Base-by-base conservation (phyloP, 2,113 vertebrate species). In the Sitta europaea region DNA sequence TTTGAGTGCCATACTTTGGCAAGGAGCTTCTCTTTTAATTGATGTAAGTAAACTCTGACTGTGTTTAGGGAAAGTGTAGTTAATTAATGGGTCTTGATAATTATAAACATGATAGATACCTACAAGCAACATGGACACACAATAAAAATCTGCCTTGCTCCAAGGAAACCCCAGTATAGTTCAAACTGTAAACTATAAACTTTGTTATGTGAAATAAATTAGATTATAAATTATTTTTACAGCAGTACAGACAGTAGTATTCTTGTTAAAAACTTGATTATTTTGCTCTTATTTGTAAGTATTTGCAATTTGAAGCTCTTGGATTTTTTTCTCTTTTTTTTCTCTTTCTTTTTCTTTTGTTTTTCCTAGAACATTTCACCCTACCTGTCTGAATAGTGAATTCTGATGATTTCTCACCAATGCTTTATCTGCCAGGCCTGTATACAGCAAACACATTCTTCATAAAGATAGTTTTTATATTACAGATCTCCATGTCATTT, bases 291-390 rank as follows among this genome's bases (percentile, higher is more conserved):
- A 66, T 53, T 66, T 42, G 13, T 33, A 73, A 11, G 1, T 36
- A 18, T 27, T 23, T 93, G 13, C 6, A 55, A 14, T 47, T 42
- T 76, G 10, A 93, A 92, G 9, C 2, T 47, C 10, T 68, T 55
- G 20, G 29, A 57, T 4, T 6, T 29, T 13, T 54, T 50, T 29
- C n/a, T n/a, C n/a, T n/a, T n/a, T n/a, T n/a, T 29, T 16, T 3
- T 20, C 10, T 1, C 8, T 35, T 1, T 6, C 3, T 40, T 25
- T n/a, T 35, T 51, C 15, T 2, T 16, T 42, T 36, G 7, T 19
- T 62, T 10, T 22, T 13, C 25, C 35, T 21, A 50, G 38, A 54
- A 48, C 4, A 67, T 36, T 12, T 63, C 21, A 59, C 12, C 8
- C 38, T 62, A 40, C 11, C 14, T 76, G 20, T 24, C 28, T 63